phyloP scores from a whole-genome alignment of 2,888 invertebrate genomes.

The Rhabditoides inermis region DNA sequence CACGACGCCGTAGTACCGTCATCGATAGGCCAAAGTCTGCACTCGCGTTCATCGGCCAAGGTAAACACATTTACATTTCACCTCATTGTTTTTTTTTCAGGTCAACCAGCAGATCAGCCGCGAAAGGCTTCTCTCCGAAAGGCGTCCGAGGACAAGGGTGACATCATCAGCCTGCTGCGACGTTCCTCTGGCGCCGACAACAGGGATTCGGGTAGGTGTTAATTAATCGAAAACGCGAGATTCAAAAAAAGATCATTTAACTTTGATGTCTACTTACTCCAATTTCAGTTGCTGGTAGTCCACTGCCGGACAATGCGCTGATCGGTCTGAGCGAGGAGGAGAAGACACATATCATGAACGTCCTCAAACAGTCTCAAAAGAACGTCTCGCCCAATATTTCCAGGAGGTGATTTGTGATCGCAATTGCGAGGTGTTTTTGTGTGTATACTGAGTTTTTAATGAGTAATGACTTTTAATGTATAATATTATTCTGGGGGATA shows the following conservation, averaged over 20 bases:
- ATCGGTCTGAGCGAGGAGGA: constrained; percentile 39
- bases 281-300: constrained; percentile 2
- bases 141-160: not conserved
- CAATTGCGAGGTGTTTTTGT: too few relatives aligned
- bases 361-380: constrained; percentile 21
- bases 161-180: constrained; percentile 6
- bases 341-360: constrained; percentile 37
- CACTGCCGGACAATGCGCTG: constrained; percentile 38
- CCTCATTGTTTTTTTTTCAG: too few relatives aligned
- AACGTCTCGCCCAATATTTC: constrained; percentile 28
- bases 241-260: too few relatives aligned
- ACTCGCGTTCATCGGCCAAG: constrained; percentile 18
- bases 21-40: constrained; percentile 23
- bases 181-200: constrained; percentile 7
- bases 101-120: too few relatives aligned
- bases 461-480: too few relatives aligned
- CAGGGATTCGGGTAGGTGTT: not conserved
- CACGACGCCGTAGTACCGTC: constrained; percentile 11
- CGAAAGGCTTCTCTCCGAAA: too few relatives aligned
- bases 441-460: too few relatives aligned
- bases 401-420: constrained; percentile 37
- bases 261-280: too few relatives aligned
- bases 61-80: too few relatives aligned
- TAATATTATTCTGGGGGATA: too few relatives aligned
- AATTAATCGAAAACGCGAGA: too few relatives aligned